These are phyloP conservation scores for Eremobia ochroleuca DNA, from an alignment of 2,888 invertebrate genomes.

Conservation along the genomic window DNA sequence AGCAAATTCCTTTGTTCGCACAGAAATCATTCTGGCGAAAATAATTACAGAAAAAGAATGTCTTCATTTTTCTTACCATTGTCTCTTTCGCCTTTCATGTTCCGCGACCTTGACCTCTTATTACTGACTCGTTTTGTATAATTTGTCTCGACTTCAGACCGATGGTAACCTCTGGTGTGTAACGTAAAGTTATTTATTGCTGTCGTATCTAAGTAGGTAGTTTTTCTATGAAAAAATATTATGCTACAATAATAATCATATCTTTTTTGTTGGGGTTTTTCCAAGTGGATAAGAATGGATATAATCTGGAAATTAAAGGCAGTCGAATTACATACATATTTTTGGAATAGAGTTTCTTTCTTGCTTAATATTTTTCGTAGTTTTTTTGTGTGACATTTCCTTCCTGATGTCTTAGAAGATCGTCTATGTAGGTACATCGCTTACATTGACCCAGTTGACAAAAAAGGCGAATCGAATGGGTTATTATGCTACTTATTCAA, in stretches of 20 bases:
- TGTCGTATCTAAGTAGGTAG: constrained; percentile 39
- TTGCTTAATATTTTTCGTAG: background rate
- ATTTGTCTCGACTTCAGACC: constrained; percentile 64
- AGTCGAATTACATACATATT: background rate
- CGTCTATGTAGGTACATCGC: background rate
- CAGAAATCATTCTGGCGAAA: constrained; percentile 55
- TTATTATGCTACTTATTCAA: background rate
- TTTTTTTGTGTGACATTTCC: background rate
- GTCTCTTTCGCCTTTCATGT: constrained; percentile 57
- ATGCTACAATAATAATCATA: constrained; percentile 20
- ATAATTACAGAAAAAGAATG: constrained; percentile 63
- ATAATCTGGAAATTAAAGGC: constrained; percentile 24
- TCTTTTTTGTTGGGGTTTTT: constrained; percentile 26
- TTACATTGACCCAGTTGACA: background rate
- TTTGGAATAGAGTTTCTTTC: background rate
- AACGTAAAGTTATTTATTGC: constrained; percentile 60
- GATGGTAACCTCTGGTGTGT: constrained; percentile 60
- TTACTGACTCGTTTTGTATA: constrained; percentile 63
- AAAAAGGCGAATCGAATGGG: background rate
- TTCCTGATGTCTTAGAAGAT: background rate
- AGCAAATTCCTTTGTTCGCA: constrained; percentile 56
- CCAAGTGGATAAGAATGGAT: constrained; percentile 16
- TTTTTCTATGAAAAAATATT: constrained; percentile 30
- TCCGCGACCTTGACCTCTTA: constrained; percentile 58
- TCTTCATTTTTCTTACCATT: constrained; percentile 66